A percentile compares a stretch with the other conserved stretches of the same genome.
These are phyloP conservation scores for Plagiodera versicolora DNA, from an alignment of 2,888 invertebrate species.

Conservation along the genomic window DNA sequence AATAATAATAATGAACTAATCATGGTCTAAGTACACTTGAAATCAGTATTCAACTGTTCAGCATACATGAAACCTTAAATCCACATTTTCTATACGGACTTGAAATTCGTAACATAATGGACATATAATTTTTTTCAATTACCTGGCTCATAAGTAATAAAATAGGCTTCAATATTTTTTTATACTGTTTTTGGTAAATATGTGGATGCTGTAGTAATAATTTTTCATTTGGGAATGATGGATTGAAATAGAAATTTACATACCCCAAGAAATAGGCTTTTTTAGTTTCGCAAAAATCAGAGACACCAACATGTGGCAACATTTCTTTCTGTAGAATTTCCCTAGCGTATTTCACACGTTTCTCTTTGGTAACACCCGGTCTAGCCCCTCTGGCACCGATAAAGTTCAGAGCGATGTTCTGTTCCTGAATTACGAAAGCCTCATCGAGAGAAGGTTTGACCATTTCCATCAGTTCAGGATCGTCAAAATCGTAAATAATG, in stretches of 20 bases:
- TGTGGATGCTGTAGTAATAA: no score
- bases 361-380: constrained; percentile 98
- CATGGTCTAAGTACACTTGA: no score
- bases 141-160: no score
- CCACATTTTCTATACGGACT: no score
- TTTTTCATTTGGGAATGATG: no score
- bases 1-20: no score
- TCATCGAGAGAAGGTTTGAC: constrained; percentile 97
- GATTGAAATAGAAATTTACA: constrained; percentile 27
- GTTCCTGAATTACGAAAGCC: constrained; percentile 99
- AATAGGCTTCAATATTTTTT: no score
- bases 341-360: constrained; percentile 97
- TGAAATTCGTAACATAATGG: no score
- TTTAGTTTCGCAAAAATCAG: constrained; percentile 99
- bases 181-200: no score
- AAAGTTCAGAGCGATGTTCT: constrained; percentile 97
- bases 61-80: no score
- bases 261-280: constrained; percentile 95
- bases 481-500: constrained; percentile 99
- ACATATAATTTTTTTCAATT: no score
- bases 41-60: no score
- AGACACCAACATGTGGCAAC: constrained; percentile 99
- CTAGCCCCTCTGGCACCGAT: constrained; percentile 97
- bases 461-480: constrained; percentile 99
- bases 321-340: constrained; percentile 99